A percentile compares a stretch with the other conserved stretches of the same genome.
These are phyloP conservation scores for Malthinus seriepunctatus DNA, from an alignment of 2,888 invertebrate genomes.

Conservation along the genomic window DNA sequence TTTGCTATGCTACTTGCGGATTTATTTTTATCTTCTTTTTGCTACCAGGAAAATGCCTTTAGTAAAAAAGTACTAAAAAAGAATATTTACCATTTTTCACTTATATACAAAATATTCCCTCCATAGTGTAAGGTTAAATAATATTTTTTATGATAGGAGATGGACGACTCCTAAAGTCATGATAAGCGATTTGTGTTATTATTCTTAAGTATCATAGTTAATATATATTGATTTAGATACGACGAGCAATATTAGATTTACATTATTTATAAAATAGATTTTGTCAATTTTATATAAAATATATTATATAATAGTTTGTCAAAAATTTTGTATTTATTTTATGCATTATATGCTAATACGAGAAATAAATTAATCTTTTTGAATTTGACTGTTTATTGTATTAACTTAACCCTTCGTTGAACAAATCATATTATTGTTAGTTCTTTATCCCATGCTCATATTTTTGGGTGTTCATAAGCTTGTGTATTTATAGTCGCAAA, in stretches of 20 bases:
- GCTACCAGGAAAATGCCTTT: slow-evolving; percentile 45
- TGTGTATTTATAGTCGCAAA: no score
- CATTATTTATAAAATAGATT: slow-evolving; percentile 50
- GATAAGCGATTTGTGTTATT: slow-evolving; percentile 57
- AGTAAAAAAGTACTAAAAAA: slow-evolving; percentile 19
- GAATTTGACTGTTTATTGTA: background rate
- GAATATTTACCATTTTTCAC: slow-evolving; percentile 30
- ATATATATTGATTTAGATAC: slow-evolving; percentile 38
- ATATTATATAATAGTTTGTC: slow-evolving; percentile 44
- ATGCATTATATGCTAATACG: slow-evolving; percentile 49
- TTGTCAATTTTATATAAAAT: slow-evolving; percentile 49
- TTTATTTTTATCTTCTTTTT: slow-evolving; percentile 33
- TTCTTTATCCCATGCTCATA: no score
- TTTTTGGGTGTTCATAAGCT: no score
- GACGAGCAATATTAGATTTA: slow-evolving; percentile 50
- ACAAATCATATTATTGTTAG: background rate
- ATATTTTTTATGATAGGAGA: slow-evolving; percentile 48
- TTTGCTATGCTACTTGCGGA: slow-evolving; percentile 35
- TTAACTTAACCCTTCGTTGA: background rate
- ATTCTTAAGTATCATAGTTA: slow-evolving; percentile 50
- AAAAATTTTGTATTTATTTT: slow-evolving; percentile 55
- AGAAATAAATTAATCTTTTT: slow-evolving; percentile 23
- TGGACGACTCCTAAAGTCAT: slow-evolving; percentile 37
- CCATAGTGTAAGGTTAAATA: slow-evolving; percentile 48
- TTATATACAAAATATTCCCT: slow-evolving; percentile 50